Conservation (phyloP, 2,113 vertebrate species). For the Nansenia antarctica region DNA sequence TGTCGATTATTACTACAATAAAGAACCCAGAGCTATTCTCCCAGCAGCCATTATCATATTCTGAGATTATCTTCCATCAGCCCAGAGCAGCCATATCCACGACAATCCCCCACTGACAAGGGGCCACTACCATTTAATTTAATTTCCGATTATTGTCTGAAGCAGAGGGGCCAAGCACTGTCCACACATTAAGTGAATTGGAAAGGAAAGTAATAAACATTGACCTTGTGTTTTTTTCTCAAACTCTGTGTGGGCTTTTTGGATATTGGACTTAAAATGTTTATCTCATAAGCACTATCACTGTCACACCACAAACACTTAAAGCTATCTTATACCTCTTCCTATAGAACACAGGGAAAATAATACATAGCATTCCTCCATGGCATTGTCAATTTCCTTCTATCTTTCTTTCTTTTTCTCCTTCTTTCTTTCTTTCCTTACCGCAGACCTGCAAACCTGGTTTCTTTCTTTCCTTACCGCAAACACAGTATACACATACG, state of each 20-base stretch:
- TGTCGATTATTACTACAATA: conserved; percentile 37
- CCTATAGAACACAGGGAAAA: too few relatives aligned
- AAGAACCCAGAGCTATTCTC: conserved; percentile 28
- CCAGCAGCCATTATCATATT: conserved; percentile 29
- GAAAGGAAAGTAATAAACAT: conserved; percentile 19
- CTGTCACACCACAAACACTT: background rate
- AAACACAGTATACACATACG: background rate
- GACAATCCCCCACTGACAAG: conserved; percentile 22
- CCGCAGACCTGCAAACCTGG: background rate
- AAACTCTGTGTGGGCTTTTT: background rate
- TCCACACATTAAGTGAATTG: conserved; percentile 34
- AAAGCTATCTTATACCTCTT: too few relatives aligned
- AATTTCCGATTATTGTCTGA: conserved; percentile 38
- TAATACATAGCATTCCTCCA: background rate
- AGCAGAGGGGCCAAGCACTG: background rate
- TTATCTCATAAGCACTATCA: background rate
- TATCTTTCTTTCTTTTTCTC: background rate
- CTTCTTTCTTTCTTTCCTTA: background rate
- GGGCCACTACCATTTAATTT: conserved; percentile 36
- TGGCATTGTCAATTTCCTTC: background rate
- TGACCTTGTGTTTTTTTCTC: conserved; percentile 15
- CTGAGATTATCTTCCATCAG: conserved; percentile 57
- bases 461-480: background rate
- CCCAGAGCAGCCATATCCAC: conserved; percentile 31
- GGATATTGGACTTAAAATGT: background rate